A percentile compares a stretch with the other conserved stretches of the same genome.
Evolutionary conservation across 2,888 invertebrate species (phyloP).

Genomic region (Cataglyphis altisquamis): DNA sequence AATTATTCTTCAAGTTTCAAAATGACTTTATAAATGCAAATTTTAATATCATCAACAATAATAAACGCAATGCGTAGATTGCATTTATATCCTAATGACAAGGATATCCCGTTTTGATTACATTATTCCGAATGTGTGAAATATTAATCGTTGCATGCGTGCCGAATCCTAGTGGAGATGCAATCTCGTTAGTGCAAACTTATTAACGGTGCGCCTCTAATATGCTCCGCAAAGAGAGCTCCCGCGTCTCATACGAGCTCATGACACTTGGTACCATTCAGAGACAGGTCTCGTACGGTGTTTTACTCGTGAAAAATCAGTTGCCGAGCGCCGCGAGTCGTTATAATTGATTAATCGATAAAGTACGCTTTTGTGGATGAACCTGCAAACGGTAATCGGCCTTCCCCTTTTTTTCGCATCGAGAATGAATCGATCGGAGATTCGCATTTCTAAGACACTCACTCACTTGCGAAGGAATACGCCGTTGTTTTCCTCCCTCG

Average conservation of each 20-base stretch:
- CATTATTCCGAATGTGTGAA: neutral
- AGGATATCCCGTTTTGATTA: neutral
- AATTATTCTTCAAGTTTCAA: neutral
- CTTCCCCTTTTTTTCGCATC: neutral
- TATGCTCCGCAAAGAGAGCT: constrained; percentile 59
- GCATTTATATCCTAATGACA: neutral
- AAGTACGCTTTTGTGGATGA: neutral
- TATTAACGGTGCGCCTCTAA: constrained; percentile 76
- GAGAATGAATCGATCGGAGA: constrained; percentile 70
- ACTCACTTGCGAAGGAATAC: constrained; percentile 66
- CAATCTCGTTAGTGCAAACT: constrained; percentile 66
- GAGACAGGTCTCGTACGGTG: constrained; percentile 52
- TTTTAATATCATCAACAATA: neutral
- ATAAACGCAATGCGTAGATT: too few relatives aligned
- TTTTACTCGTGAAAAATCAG: constrained; percentile 15
- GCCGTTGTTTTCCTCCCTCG: constrained; percentile 83
- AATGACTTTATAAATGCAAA: neutral
- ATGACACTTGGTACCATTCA: constrained; percentile 67
- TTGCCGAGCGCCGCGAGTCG: neutral
- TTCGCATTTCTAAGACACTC: constrained; percentile 65
- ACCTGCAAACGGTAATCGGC: neutral
- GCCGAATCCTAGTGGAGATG: constrained; percentile 45
- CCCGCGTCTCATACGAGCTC: constrained; percentile 45
- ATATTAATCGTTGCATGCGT: neutral
- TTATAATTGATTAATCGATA: neutral